A percentile compares a stretch with the other conserved stretches of the same genome.
These are phyloP conservation scores for Zingel zingel DNA, from an alignment of 2,113 vertebrate genomes.

Conservation along the genomic window DNA sequence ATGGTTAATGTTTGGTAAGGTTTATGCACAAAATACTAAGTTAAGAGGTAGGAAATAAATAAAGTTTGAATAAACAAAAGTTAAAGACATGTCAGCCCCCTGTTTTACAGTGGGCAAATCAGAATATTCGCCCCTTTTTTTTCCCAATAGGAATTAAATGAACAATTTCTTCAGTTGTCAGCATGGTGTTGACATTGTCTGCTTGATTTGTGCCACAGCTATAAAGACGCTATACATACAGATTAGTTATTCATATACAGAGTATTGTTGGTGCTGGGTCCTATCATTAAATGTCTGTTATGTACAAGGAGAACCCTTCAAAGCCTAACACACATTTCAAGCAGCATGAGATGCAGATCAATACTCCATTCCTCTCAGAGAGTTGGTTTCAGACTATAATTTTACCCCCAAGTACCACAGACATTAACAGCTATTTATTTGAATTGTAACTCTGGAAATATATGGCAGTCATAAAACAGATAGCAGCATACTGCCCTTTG, in stretches of 20 bases:
- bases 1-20: neutral
- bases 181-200: neutral
- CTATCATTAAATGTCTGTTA: constrained; percentile 28
- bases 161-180: neutral
- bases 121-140: constrained; percentile 15
- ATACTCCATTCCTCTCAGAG: constrained; percentile 57
- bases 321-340: constrained; percentile 49
- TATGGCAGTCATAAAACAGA: constrained; percentile 67
- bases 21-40: neutral
- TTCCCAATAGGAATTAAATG: neutral
- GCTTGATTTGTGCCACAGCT: neutral
- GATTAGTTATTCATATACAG: neutral
- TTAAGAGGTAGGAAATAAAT: neutral
- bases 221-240: neutral
- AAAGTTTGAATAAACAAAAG: neutral
- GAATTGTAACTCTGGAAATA: constrained; percentile 64
- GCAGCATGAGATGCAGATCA: constrained; percentile 64
- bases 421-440: constrained; percentile 67
- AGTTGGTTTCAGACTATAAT: constrained; percentile 54
- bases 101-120: constrained; percentile 19
- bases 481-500: constrained; percentile 38
- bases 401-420: constrained; percentile 59
- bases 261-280: neutral
- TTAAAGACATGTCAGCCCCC: constrained; percentile 19
- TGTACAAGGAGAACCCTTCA: constrained; percentile 21